A percentile compares a stretch with the other conserved stretches of the same genome.
Evolutionary conservation across 2,888 invertebrate species (phyloP).

Genomic region (Thymelicus acteon): DNA sequence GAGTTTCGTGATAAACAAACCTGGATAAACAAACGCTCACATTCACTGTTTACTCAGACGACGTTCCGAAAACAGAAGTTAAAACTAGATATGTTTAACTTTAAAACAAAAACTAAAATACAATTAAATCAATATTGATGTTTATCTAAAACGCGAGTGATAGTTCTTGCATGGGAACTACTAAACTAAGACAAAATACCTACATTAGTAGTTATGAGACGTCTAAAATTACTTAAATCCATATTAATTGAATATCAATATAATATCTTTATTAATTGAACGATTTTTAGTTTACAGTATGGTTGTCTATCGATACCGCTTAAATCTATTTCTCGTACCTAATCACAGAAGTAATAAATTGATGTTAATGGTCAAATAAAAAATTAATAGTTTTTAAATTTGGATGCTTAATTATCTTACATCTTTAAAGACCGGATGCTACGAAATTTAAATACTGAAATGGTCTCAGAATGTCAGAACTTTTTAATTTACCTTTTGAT

Average conservation of each 20-base stretch:
- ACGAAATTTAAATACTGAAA: conserved; percentile 5
- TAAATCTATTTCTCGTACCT: neutral
- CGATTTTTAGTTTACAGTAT: neutral
- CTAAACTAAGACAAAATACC: no score
- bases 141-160: conserved; percentile 14
- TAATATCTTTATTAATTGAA: no score
- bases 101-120: conserved; percentile 66
- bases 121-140: neutral
- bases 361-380: conserved; percentile 9
- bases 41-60: conserved; percentile 65
- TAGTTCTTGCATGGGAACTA: neutral
- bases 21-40: conserved; percentile 59
- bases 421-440: conserved; percentile 21
- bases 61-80: conserved; percentile 79
- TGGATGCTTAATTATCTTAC: neutral
- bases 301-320: neutral
- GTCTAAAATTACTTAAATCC: no score
- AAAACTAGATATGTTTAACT: conserved; percentile 69
- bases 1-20: conserved; percentile 45
- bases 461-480: no score
- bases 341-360: conserved; percentile 17
- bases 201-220: no score
- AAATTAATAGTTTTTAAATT: conserved; percentile 11
- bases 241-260: no score
- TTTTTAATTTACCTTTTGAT: neutral